Conservation (phyloP, 2,888 invertebrate species). For the Coelinius sp. region DNA sequence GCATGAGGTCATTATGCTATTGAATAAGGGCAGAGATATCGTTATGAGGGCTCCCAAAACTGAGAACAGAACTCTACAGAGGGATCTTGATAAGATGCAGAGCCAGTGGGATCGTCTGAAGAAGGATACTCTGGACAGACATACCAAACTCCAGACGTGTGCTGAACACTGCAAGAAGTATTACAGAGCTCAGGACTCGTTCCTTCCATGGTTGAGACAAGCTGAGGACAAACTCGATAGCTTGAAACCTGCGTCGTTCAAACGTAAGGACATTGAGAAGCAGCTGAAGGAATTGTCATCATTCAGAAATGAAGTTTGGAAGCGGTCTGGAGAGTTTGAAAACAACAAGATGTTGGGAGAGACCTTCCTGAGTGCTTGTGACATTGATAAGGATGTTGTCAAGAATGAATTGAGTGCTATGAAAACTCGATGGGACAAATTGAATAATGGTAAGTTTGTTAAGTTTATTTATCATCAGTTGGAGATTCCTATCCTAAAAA, state of each 20-base stretch:
- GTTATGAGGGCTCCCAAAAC: constrained; percentile 70
- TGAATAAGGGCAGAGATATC: constrained; percentile 90
- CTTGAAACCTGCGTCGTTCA: constrained; percentile 84
- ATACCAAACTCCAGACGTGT: constrained; percentile 89
- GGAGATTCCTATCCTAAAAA: no score
- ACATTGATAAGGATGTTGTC: constrained; percentile 92
- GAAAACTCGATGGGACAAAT: constrained; percentile 91
- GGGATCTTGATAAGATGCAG: constrained; percentile 90
- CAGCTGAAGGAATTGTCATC: constrained; percentile 89
- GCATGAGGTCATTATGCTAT: constrained; percentile 93
- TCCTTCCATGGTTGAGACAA: constrained; percentile 89
- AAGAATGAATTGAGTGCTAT: constrained; percentile 85
- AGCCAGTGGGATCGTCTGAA: constrained; percentile 93
- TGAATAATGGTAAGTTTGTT: constrained; percentile 81
- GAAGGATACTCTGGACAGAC: constrained; percentile 88
- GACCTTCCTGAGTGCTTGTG: constrained; percentile 88
- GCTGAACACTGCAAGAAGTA: constrained; percentile 91
- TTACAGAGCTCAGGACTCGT: constrained; percentile 86
- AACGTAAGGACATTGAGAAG: constrained; percentile 88
- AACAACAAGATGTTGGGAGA: constrained; percentile 89
- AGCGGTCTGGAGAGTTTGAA: constrained; percentile 94
- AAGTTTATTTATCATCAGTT: no score
- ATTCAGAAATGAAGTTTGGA: constrained; percentile 94
- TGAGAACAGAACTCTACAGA: constrained; percentile 78
- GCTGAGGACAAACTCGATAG: constrained; percentile 88